Conservation (phyloP, 2,797 vertebrate genomes). For the Cichlasoma orientale region DNA sequence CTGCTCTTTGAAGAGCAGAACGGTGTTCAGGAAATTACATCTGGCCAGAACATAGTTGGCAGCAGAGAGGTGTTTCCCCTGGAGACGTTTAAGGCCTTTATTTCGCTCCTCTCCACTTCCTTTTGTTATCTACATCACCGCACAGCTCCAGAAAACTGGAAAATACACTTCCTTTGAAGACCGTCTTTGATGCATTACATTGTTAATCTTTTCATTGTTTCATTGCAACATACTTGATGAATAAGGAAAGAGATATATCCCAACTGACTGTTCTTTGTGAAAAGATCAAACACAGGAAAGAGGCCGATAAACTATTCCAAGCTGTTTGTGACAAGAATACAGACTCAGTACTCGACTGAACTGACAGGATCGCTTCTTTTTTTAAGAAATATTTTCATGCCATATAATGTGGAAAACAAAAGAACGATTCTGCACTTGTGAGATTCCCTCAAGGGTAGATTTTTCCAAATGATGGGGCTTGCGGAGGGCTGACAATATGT, state of each 20-base stretch:
- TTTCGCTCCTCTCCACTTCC: slow-evolving; percentile 51
- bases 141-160: slow-evolving; percentile 49
- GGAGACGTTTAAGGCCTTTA: slow-evolving; percentile 61
- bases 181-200: slow-evolving; percentile 64
- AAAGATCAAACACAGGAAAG: slow-evolving; percentile 60
- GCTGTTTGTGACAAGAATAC: slow-evolving; percentile 30
- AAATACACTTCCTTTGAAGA: slow-evolving; percentile 71
- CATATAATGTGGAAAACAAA: slow-evolving; percentile 20
- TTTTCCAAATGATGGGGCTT: slow-evolving; percentile 1
- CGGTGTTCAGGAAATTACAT: slow-evolving; percentile 53
- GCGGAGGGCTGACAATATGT: neutral
- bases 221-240: slow-evolving; percentile 65
- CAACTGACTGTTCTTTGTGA: slow-evolving; percentile 55
- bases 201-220: slow-evolving; percentile 71
- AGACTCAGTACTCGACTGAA: slow-evolving; percentile 23
- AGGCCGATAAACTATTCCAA: slow-evolving; percentile 46
- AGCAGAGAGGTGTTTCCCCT: slow-evolving; percentile 65
- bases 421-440: neutral
- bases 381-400: neutral
- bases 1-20: slow-evolving; percentile 50
- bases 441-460: slow-evolving; percentile 2
- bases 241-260: slow-evolving; percentile 57
- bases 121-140: slow-evolving; percentile 66
- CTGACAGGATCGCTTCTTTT: slow-evolving; percentile 15
- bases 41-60: slow-evolving; percentile 44